phyloP scores from a whole-genome alignment of 1,140 invertebrate species.

The Habropoda laboriosa region DNA sequence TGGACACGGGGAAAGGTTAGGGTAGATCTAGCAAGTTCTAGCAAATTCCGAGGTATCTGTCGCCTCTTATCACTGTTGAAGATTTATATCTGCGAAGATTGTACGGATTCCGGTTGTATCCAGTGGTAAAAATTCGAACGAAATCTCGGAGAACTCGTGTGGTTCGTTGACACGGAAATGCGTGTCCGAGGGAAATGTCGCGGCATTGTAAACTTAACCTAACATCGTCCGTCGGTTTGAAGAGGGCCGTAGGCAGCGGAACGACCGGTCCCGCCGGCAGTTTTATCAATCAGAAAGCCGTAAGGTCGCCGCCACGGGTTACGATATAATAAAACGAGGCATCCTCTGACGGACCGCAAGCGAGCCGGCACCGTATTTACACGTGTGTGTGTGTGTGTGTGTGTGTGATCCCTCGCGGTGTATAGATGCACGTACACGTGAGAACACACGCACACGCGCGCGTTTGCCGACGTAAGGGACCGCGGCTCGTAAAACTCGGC shows the following conservation, averaged over 20 bases:
- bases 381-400: too few relatives aligned
- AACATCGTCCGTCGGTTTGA: conserved; percentile 1
- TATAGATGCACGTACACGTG: too few relatives aligned
- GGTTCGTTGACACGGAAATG: too few relatives aligned
- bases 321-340: conserved; percentile 74
- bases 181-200: not conserved
- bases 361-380: conserved; percentile 46
- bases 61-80: too few relatives aligned
- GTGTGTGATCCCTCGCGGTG: too few relatives aligned
- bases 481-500: conserved; percentile 71
- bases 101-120: too few relatives aligned
- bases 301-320: conserved; percentile 61
- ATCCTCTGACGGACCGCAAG: conserved; percentile 34
- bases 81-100: too few relatives aligned
- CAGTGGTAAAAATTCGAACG: not conserved
- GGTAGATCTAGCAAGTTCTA: too few relatives aligned
- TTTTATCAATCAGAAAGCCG: conserved; percentile 71
- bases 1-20: too few relatives aligned
- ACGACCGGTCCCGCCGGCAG: conserved; percentile 52
- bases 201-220: conserved; percentile 4
- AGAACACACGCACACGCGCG: conserved; percentile 21
- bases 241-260: conserved; percentile 39
- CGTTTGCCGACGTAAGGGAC: conserved; percentile 14
- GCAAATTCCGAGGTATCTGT: too few relatives aligned
- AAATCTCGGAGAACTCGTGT: too few relatives aligned